Conservation (phyloP, 2,888 invertebrate species). For the Punctoribates punctum region DNA sequence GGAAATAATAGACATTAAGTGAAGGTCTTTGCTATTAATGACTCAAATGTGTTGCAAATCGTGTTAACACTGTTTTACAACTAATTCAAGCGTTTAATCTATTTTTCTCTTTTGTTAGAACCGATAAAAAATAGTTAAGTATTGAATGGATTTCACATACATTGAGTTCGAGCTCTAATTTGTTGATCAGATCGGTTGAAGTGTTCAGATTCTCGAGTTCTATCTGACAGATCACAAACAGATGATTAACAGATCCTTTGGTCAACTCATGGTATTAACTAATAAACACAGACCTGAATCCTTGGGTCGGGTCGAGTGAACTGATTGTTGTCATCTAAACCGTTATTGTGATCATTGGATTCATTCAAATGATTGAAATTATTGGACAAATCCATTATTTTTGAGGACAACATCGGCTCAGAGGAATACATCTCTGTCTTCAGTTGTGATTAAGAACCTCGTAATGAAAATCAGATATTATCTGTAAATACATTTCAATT, state of each 20-base stretch:
- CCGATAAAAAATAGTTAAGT: not conserved
- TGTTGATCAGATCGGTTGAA: constrained; percentile 56
- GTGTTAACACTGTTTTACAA: no score
- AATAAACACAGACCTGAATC: constrained; percentile 26
- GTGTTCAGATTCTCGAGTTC: constrained; percentile 56
- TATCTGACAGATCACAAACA: constrained; percentile 50
- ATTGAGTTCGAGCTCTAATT: constrained; percentile 54
- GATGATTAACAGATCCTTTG: not conserved
- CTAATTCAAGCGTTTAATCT: no score
- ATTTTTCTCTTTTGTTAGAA: no score
- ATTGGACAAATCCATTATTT: not conserved
- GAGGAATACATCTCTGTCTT: not conserved
- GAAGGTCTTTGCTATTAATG: no score
- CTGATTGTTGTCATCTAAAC: not conserved
- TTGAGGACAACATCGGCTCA: not conserved
- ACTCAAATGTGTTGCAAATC: no score
- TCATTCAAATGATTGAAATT: not conserved
- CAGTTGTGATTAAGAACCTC: not conserved
- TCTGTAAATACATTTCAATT: no score
- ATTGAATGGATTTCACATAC: constrained; percentile 44
- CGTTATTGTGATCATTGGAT: not conserved
- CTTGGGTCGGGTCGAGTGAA: constrained; percentile 24
- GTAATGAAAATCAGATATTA: no score
- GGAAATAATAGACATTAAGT: no score
- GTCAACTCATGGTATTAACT: not conserved